A percentile compares a stretch with the other conserved stretches of the same genome.
These are phyloP conservation scores for Luperina testacea DNA, from an alignment of 2,888 invertebrate species.

Conservation along the genomic window DNA sequence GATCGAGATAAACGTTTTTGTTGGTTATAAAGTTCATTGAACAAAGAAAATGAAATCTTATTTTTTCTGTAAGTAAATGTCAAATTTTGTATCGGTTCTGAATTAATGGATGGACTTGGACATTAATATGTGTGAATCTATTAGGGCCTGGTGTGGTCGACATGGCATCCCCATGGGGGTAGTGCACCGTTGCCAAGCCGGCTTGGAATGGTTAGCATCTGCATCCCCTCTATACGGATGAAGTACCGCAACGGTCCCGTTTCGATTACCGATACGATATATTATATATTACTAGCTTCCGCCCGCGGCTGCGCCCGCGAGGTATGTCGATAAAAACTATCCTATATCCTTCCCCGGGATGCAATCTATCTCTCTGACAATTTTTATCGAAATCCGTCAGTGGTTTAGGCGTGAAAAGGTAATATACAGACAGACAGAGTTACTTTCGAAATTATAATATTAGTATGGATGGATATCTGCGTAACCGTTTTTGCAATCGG, in stretches of 20 bases:
- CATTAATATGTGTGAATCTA: slow-evolving; percentile 24
- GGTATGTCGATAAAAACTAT: too few species aligned
- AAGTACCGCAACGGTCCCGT: neutral
- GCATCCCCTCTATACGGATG: neutral
- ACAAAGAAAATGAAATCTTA: neutral
- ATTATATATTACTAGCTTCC: neutral
- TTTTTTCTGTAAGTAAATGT: neutral
- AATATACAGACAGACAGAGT: too few species aligned
- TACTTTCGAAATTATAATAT: too few species aligned
- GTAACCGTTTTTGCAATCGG: neutral
- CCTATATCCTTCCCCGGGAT: too few species aligned
- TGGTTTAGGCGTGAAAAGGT: too few species aligned
- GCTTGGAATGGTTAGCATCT: slow-evolving; percentile 4
- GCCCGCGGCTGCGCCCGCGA: too few species aligned
- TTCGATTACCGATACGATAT: neutral
- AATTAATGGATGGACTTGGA: slow-evolving; percentile 5
- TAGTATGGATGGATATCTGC: too few species aligned
- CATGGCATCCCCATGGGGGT: slow-evolving; percentile 8
- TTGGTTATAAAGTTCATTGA: slow-evolving; percentile 28
- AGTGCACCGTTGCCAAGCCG: slow-evolving; percentile 21
- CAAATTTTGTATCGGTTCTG: neutral
- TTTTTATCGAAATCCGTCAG: too few species aligned
- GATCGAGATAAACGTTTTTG: slow-evolving; percentile 25
- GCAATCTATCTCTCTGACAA: too few species aligned
- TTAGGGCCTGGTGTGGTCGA: slow-evolving; percentile 16